These are phyloP conservation scores for Mallateleia sp. DNA, from an alignment of 2,888 invertebrate genomes.

Conservation along the genomic window DNA sequence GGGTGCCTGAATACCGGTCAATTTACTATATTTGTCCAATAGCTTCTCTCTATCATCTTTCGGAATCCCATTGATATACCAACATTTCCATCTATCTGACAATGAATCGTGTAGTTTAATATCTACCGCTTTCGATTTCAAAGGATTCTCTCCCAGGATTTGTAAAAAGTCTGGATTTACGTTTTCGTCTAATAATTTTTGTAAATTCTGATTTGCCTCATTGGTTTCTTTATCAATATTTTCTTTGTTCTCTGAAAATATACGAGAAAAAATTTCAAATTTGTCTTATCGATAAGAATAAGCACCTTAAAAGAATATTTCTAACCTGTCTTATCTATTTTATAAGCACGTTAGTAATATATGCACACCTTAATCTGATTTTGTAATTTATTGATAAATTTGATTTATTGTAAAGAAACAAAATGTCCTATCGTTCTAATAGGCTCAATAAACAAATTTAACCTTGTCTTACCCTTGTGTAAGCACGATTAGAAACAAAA, in stretches of 20 bases:
- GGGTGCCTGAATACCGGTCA: conserved; percentile 26
- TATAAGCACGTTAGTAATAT: no score
- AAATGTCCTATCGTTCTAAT: no score
- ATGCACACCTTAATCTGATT: no score
- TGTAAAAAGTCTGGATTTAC: conserved; percentile 17
- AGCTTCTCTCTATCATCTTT: conserved; percentile 2
- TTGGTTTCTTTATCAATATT: not conserved
- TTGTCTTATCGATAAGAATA: no score
- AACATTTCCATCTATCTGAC: conserved; percentile 33
- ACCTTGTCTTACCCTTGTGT: no score
- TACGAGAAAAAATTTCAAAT: no score
- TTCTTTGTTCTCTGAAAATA: not conserved
- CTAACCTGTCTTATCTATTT: conserved; percentile 6
- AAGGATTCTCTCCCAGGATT: conserved; percentile 20
- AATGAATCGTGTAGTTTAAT: conserved; percentile 8
- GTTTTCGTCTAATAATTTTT: not conserved
- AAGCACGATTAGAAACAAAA: no score
- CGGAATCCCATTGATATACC: not conserved
- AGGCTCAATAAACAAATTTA: no score
- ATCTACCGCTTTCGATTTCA: not conserved
- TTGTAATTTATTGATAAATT: no score
- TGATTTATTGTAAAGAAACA: no score
- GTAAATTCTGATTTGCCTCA: not conserved
- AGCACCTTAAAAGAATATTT: no score
- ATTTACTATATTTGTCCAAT: not conserved